Evolutionary conservation across 2,113 vertebrate genomes (phyloP).

Genomic region (Rutilus rutilus): DNA sequence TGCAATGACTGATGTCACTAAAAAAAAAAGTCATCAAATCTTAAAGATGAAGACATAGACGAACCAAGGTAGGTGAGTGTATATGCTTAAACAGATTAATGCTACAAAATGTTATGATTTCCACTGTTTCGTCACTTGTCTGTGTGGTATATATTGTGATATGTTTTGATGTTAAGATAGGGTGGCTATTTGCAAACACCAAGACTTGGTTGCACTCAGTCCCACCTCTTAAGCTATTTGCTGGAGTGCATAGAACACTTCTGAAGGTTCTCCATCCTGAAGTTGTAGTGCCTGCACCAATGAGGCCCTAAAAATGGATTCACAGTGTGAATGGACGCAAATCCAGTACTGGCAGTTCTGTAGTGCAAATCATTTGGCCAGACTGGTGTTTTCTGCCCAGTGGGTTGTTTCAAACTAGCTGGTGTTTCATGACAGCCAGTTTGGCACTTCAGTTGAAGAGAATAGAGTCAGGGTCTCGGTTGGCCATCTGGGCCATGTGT

Average conservation of each 20-base stretch:
- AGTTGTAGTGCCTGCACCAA: background rate
- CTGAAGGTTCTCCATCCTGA: slow-evolving; percentile 23
- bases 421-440: background rate
- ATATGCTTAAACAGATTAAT: slow-evolving; percentile 27
- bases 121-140: too few relatives aligned
- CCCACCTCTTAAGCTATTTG: slow-evolving; percentile 10
- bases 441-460: slow-evolving; percentile 81
- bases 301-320: slow-evolving; percentile 46
- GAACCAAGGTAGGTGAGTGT: slow-evolving; percentile 16
- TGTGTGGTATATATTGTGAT: background rate
- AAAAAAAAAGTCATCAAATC: background rate
- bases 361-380: slow-evolving; percentile 55
- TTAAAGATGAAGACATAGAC: background rate
- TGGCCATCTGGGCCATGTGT: slow-evolving; percentile 89
- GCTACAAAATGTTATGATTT: slow-evolving; percentile 4
- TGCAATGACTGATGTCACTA: background rate
- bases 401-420: slow-evolving; percentile 5
- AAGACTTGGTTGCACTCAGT: background rate
- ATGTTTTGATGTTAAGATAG: slow-evolving; percentile 35
- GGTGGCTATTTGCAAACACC: slow-evolving; percentile 12
- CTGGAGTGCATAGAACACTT: slow-evolving; percentile 31
- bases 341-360: slow-evolving; percentile 38
- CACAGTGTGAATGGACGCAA: slow-evolving; percentile 53
- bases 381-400: slow-evolving; percentile 23
- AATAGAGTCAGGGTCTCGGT: slow-evolving; percentile 88